Conservation (phyloP, 1,140 invertebrate species). For the Anthonomus grandis region DNA sequence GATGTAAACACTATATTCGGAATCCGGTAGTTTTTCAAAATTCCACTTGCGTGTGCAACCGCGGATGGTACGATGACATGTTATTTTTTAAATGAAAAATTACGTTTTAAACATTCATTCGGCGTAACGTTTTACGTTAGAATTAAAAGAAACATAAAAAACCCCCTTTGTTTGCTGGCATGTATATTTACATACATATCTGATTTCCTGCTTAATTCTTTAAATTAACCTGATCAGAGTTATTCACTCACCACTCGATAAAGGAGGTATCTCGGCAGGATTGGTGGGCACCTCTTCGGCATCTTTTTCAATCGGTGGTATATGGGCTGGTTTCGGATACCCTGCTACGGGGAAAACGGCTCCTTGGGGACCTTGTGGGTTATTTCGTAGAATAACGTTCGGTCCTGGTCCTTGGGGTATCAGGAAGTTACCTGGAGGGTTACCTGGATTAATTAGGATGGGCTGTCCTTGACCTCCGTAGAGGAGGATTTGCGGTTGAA, state of each 20-base stretch:
- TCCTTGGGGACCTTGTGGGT: conserved; percentile 20
- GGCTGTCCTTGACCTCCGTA: conserved; percentile 43
- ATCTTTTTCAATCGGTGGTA: conserved; percentile 46
- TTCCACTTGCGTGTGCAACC: too few species aligned
- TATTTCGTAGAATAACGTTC: conserved; percentile 32
- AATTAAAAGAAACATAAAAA: too few species aligned
- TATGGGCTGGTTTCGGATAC: conserved; percentile 40
- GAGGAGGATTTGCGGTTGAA: conserved; percentile 40
- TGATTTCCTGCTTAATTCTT: neutral
- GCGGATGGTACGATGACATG: too few species aligned
- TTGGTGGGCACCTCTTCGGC: conserved; percentile 45
- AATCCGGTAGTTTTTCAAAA: too few species aligned
- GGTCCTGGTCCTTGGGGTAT: conserved; percentile 39
- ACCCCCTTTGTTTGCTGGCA: too few species aligned
- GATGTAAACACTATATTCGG: too few species aligned
- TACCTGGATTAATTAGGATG: conserved; percentile 42
- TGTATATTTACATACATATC: too few species aligned
- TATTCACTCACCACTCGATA: conserved; percentile 17
- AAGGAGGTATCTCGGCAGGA: conserved; percentile 35
- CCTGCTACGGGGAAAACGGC: conserved; percentile 32
- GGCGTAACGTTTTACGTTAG: too few species aligned
- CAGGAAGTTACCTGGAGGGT: conserved; percentile 43
- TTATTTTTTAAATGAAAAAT: too few species aligned
- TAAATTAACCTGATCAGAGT: neutral
- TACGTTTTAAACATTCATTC: too few species aligned